A percentile compares a stretch with the other conserved stretches of the same genome.
Conservation (phyloP, 2,888 invertebrate species). For the Ophioninae sp. region DNA sequence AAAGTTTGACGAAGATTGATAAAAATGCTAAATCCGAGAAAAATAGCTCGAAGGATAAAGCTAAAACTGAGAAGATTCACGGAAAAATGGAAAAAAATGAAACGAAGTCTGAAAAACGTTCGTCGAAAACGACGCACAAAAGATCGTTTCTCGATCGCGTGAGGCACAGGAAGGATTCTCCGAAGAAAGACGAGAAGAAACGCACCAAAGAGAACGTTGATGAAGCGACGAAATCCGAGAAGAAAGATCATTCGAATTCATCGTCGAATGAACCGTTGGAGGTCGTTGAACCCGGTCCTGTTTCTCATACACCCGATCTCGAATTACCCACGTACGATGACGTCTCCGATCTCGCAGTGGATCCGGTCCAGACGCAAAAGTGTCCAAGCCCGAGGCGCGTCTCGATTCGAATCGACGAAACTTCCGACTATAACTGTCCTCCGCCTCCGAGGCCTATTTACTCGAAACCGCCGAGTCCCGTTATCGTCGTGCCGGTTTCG, state of each 20-base stretch:
- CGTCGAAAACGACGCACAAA: slow-evolving; percentile 67
- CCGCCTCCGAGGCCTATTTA: slow-evolving; percentile 76
- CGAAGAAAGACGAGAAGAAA: slow-evolving; percentile 3
- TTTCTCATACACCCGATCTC: not conserved
- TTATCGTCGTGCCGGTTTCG: slow-evolving; percentile 15
- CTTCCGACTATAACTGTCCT: slow-evolving; percentile 71
- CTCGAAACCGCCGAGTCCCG: slow-evolving; percentile 61
- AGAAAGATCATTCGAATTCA: slow-evolving; percentile 23
- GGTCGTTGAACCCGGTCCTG: not conserved
- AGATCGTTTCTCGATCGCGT: slow-evolving; percentile 74
- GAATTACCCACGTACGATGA: slow-evolving; percentile 71
- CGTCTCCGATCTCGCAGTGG: slow-evolving; percentile 55
- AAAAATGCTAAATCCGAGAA: slow-evolving; percentile 1
- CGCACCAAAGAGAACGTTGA: not conserved
- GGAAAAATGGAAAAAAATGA: slow-evolving; percentile 46
- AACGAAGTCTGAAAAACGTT: slow-evolving; percentile 35
- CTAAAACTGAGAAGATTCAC: slow-evolving; percentile 10
- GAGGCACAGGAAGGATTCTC: slow-evolving; percentile 57
- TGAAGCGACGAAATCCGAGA: slow-evolving; percentile 13
- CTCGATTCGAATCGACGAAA: slow-evolving; percentile 23
- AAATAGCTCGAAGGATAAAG: not conserved
- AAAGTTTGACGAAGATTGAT: not conserved
- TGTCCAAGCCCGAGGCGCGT: slow-evolving; percentile 38
- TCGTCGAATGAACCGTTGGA: not conserved
- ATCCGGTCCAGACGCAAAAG: slow-evolving; percentile 13